These are phyloP conservation scores for Cossypha dichroa DNA, from an alignment of 2,797 vertebrate species.

Conservation along the genomic window DNA sequence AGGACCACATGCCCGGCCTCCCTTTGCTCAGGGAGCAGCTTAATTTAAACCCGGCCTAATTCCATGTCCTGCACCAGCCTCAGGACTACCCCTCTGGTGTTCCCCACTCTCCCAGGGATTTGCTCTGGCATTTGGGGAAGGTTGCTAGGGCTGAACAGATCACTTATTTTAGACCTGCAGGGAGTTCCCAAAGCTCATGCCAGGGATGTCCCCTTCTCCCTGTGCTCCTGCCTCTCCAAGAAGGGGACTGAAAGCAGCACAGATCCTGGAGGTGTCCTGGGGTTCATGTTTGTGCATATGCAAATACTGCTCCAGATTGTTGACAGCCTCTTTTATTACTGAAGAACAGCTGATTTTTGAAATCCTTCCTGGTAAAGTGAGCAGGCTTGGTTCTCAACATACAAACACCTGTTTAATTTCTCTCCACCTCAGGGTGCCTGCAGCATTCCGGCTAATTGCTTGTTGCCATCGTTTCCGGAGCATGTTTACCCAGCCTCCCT, in stretches of 20 bases:
- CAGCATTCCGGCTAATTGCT: conserved; percentile 23
- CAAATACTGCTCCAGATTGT: not conserved
- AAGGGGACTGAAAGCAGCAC: not conserved
- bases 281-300: not conserved
- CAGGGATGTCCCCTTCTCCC: not conserved
- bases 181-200: not conserved
- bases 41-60: not conserved
- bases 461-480: conserved; percentile 28
- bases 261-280: not conserved
- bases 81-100: not conserved
- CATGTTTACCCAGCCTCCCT: conserved; percentile 5
- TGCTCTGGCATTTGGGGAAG: not conserved
- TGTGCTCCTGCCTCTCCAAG: not conserved
- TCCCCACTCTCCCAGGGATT: not conserved
- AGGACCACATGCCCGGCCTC: accelerated
- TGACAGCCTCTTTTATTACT: conserved; percentile 8
- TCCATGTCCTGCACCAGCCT: not conserved
- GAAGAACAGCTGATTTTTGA: conserved; percentile 41
- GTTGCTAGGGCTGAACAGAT: not conserved
- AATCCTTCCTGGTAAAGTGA: conserved; percentile 18
- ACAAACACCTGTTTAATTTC: conserved; percentile 55
- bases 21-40: not conserved
- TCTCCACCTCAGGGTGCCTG: conserved; percentile 38
- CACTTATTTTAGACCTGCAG: not conserved
- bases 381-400: not conserved